These are phyloP conservation scores for Anhinga rufa DNA, from an alignment of 2,113 vertebrate genomes.

Conservation along the genomic window DNA sequence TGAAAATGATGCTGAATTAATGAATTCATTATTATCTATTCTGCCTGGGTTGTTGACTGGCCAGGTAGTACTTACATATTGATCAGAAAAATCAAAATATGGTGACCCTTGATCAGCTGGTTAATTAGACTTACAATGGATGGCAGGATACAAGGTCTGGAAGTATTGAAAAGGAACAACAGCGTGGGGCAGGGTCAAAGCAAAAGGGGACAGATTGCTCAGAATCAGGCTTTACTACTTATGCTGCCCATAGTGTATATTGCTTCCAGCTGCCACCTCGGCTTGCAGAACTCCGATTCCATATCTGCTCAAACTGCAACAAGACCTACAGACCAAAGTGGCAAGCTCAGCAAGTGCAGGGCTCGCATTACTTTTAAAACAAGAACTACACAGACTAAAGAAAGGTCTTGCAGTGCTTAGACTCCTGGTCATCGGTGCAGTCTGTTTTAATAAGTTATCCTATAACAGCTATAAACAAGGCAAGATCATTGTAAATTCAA, in stretches of 20 bases:
- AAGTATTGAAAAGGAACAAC: neutral
- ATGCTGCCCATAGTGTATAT: neutral
- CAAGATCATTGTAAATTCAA: neutral
- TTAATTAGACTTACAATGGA: neutral
- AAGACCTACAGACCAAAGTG: neutral
- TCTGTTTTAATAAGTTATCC: neutral
- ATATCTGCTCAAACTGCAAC: neutral
- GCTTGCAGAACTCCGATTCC: neutral
- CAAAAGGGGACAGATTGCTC: neutral
- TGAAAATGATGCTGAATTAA: neutral
- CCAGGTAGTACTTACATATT: rapidly evolving
- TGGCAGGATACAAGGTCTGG: rapidly evolving
- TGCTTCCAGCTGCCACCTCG: neutral
- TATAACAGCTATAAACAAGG: neutral
- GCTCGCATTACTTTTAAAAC: neutral
- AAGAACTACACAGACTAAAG: neutral
- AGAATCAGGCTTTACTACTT: neutral
- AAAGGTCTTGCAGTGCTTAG: neutral
- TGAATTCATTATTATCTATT: neutral
- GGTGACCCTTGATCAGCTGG: neutral
- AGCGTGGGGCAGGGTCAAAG: neutral
- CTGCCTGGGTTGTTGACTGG: neutral
- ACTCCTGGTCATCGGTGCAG: neutral
- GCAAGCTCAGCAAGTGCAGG: neutral
- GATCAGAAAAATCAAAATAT: neutral